Conservation (phyloP, 2,113 vertebrate genomes). For the Aptenodytes forsteri region DNA sequence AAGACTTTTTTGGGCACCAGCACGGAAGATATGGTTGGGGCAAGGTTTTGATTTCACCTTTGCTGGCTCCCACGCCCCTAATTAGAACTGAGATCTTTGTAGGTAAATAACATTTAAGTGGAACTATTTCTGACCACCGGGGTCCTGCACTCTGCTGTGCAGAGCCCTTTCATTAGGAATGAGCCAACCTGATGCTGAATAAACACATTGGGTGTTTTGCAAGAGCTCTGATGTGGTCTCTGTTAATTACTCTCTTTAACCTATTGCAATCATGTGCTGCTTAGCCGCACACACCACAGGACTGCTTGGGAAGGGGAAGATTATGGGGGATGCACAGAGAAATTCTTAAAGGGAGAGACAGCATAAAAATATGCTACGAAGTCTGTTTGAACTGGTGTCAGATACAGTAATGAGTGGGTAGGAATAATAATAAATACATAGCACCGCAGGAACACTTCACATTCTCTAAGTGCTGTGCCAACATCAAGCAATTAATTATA, state of each 20-base stretch:
- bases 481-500: background rate
- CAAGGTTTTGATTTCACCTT: slow-evolving; percentile 40
- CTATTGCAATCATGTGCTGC: slow-evolving; percentile 30
- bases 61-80: slow-evolving; percentile 38
- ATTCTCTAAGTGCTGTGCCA: background rate
- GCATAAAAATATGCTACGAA: background rate
- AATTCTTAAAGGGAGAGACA: background rate
- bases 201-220: slow-evolving; percentile 52
- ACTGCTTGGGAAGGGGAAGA: slow-evolving; percentile 27
- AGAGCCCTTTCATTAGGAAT: slow-evolving; percentile 61
- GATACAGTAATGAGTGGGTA: slow-evolving; percentile 23
- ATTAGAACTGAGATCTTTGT: slow-evolving; percentile 56
- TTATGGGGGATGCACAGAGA: background rate
- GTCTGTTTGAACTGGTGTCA: slow-evolving; percentile 19
- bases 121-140: slow-evolving; percentile 50
- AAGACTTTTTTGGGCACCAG: background rate
- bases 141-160: slow-evolving; percentile 25
- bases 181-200: slow-evolving; percentile 24
- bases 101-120: slow-evolving; percentile 62
- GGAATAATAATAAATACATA: background rate
- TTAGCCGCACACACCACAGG: slow-evolving; percentile 11
- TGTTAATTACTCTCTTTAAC: slow-evolving; percentile 51
- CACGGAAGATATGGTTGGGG: background rate
- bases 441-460: background rate
- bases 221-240: slow-evolving; percentile 59